Conservation (phyloP, 2,888 invertebrate species). For the Polymixis flavicincta region DNA sequence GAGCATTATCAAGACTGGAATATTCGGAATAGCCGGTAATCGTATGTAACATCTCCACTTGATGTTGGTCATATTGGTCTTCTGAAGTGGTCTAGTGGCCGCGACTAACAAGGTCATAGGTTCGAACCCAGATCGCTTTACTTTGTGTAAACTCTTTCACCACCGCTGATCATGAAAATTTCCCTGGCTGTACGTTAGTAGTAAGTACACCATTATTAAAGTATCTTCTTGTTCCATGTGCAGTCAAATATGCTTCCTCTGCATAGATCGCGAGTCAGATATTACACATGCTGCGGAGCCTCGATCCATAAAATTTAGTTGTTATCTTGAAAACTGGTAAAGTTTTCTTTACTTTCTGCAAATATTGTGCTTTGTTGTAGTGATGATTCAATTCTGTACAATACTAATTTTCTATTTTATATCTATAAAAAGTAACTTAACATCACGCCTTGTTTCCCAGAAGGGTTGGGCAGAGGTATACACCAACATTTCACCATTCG, state of each 20-base stretch:
- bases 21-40: neutral
- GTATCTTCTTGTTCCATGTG: neutral
- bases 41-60: neutral
- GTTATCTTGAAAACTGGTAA: conserved; percentile 54
- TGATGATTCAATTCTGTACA: conserved; percentile 1
- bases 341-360: conserved; percentile 44
- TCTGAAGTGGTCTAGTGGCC: no score
- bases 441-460: no score
- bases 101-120: no score
- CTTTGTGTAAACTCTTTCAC: no score
- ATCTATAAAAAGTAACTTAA: neutral
- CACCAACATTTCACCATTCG: no score
- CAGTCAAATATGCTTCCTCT: no score
- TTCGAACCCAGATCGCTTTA: no score
- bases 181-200: no score
- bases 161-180: no score
- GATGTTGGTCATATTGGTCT: neutral
- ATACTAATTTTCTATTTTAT: neutral
- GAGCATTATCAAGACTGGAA: neutral
- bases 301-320: conserved; percentile 54
- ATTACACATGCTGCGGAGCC: conserved; percentile 47
- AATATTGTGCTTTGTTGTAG: neutral
- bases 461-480: no score
- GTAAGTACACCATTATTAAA: no score
- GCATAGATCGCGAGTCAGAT: conserved; percentile 41